Evolutionary conservation across 1,140 invertebrate genomes (phyloP), one percentile per base, ranked within the genome.

Genomic region (Drosophila nannoptera): DNA sequence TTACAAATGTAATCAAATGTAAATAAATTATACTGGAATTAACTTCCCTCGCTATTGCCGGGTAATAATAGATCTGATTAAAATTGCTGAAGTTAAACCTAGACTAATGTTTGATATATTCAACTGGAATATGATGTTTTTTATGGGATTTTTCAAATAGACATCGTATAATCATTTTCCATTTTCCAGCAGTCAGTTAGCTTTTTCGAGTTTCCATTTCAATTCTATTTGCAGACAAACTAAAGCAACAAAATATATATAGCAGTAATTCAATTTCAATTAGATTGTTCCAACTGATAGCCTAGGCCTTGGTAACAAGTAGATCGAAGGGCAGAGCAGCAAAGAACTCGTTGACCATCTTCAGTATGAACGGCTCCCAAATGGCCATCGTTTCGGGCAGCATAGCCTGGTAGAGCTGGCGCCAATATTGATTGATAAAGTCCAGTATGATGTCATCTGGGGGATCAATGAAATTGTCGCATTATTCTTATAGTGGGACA

Each of bases 351-450:
- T 89, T 89, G 5, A 54, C 53, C 11, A 72, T 55, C 22, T 83
- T 81, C 7, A 88, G 31, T 16, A 89, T 56, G 11, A 87, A 6
- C 0, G 88, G 88, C 64, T 87, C 73, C 86, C 87, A 89, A 8
- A 68, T 65, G 58, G 75, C 66, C 54, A 87, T 45, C 0, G 87
- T 89, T 40, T 89, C 77, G 0, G 87, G 87, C 2, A 89, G 40
- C 73, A 89, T 78, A 2, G 78, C 64, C 66, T 81, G 65, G 32
- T 87, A 89, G 0, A 89, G 73, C 31, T 77, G 61, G 1, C 73
- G 86, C 88, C 88, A 89, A 36, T 89, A 80, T 52, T 89, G 83
- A 53, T 89, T 89, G 9, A 89, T 72, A 54, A 89, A 89, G 35
- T 89, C 87, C 63, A 89, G 43, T n/a, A 88, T 73, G 43, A 89